Conservation (phyloP, 1,140 invertebrate species). For the Diabrotica virgifera region DNA sequence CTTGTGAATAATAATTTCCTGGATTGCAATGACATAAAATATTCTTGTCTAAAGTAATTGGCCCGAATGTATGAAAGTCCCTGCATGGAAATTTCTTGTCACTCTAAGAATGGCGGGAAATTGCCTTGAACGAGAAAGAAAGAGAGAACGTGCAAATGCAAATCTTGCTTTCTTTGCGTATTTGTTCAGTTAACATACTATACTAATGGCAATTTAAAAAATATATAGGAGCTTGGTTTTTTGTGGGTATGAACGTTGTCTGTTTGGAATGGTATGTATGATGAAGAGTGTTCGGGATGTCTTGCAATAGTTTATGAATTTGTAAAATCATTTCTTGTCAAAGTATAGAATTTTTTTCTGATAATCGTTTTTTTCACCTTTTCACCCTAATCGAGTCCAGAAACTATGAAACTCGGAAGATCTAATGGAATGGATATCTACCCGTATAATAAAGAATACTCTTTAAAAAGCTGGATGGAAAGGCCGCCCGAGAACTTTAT, state of each 20-base stretch:
- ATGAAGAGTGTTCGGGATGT: conserved; percentile 45
- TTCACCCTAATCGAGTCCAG: not conserved
- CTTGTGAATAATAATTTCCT: not conserved
- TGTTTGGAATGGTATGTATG: conserved; percentile 15
- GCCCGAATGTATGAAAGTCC: not conserved
- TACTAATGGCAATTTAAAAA: conserved; percentile 40
- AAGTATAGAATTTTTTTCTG: conserved; percentile 52
- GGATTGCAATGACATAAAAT: not conserved
- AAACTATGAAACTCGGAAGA: no score
- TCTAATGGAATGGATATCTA: no score
- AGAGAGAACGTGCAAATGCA: not conserved
- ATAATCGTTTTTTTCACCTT: conserved; percentile 18
- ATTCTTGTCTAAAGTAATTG: not conserved
- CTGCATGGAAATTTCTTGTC: not conserved
- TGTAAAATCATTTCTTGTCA: conserved; percentile 57
- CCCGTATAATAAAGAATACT: no score
- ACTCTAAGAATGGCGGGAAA: conserved; percentile 1
- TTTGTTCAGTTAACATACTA: conserved; percentile 39
- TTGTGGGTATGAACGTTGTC: conserved; percentile 24
- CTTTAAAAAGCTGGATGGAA: no score
- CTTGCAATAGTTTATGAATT: conserved; percentile 49
- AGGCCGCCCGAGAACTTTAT: no score
- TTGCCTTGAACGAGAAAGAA: conserved; percentile 4
- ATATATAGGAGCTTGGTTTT: conserved; percentile 34
- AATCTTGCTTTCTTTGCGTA: conserved; percentile 37